A percentile compares a stretch with the other conserved stretches of the same genome.
These are phyloP conservation scores for Antrozous pallidus DNA, from an alignment of 2,797 vertebrate genomes.

Conservation along the genomic window DNA sequence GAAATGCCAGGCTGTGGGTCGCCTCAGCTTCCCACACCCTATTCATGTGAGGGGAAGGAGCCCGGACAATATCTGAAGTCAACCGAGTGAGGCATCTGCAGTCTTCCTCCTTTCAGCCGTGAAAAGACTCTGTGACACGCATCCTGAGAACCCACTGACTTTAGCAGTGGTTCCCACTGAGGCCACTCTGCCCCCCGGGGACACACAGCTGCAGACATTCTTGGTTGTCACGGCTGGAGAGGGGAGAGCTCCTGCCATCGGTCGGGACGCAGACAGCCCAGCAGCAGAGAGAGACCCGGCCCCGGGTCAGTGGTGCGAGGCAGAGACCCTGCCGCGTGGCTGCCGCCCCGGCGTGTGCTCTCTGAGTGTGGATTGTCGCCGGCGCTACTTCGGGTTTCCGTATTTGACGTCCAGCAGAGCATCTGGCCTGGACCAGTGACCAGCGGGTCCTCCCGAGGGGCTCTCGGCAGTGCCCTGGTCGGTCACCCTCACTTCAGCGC, in stretches of 20 bases:
- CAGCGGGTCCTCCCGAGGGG: background rate
- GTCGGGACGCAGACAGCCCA: rapidly evolving
- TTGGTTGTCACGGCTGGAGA: background rate
- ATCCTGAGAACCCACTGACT: rapidly evolving
- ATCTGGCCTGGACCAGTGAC: background rate
- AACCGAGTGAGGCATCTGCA: rapidly evolving
- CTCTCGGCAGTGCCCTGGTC: background rate
- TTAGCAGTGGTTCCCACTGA: rapidly evolving
- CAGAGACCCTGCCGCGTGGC: background rate
- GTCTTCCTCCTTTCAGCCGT: rapidly evolving
- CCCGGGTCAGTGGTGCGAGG: rapidly evolving
- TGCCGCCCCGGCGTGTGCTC: rapidly evolving
- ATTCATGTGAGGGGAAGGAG: background rate
- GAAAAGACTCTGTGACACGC: background rate
- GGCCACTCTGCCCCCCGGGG: background rate
- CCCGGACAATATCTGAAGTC: background rate
- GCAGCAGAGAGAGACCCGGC: background rate
- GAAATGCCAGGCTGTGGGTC: background rate
- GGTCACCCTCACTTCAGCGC: background rate
- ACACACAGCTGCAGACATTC: background rate
- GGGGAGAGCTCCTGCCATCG: background rate
- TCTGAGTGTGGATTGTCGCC: rapidly evolving
- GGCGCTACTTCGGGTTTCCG: rapidly evolving
- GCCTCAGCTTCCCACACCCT: background rate
- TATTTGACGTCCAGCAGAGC: background rate